These are phyloP conservation scores for Adelphocoris suturalis DNA, from an alignment of 2,888 invertebrate genomes.

Conservation along the genomic window DNA sequence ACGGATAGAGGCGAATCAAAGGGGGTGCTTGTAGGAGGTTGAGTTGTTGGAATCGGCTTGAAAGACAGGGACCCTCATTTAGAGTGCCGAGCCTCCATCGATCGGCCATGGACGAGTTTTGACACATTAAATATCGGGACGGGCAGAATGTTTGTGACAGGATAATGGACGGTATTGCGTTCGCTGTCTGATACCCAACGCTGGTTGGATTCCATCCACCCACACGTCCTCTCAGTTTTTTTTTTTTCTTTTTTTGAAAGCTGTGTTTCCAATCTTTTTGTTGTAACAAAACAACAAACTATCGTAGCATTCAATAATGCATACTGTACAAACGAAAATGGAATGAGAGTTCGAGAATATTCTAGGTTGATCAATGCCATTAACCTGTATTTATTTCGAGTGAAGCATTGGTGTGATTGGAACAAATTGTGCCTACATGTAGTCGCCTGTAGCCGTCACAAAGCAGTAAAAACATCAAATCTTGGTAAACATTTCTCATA, in stretches of 20 bases:
- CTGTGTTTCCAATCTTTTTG: too few relatives aligned
- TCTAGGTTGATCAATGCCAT: too few relatives aligned
- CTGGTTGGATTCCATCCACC: constrained; percentile 47
- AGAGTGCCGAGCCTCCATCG: constrained; percentile 48
- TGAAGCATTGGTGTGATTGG: too few relatives aligned
- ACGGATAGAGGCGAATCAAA: constrained; percentile 37
- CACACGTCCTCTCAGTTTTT: constrained; percentile 40
- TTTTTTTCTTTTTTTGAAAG: not conserved
- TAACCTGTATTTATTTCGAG: too few relatives aligned
- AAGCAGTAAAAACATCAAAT: too few relatives aligned
- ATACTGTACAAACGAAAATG: too few relatives aligned
- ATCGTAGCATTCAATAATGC: too few relatives aligned
- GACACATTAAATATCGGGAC: constrained; percentile 60
- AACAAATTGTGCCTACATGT: too few relatives aligned
- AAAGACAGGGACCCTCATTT: constrained; percentile 45
- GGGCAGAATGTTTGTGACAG: constrained; percentile 27
- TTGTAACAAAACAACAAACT: too few relatives aligned
- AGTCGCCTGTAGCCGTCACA: too few relatives aligned
- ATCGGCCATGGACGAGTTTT: constrained; percentile 68
- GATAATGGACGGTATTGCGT: constrained; percentile 59
- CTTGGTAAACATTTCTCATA: too few relatives aligned
- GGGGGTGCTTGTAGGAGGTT: constrained; percentile 31
- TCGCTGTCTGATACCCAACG: not conserved
- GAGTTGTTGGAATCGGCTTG: constrained; percentile 36
- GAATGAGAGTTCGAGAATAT: too few relatives aligned